Conservation (phyloP, 2,797 vertebrate genomes). For the Leptoclinus maculatus region DNA sequence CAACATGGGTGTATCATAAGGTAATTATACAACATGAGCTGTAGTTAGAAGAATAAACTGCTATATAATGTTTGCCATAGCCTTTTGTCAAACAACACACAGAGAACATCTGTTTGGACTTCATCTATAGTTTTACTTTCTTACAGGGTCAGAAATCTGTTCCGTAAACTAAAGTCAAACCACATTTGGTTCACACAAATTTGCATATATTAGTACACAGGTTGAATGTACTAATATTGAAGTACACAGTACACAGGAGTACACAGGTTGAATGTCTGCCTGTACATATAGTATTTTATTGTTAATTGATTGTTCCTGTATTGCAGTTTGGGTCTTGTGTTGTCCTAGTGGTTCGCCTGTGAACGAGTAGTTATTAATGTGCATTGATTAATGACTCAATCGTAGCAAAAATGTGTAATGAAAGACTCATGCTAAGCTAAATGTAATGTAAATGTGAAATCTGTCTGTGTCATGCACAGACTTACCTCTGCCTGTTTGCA, state of each 20-base stretch:
- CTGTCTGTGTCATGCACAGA: neutral
- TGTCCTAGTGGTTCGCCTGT: neutral
- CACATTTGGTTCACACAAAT: neutral
- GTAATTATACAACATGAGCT: neutral
- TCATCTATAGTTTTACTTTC: neutral
- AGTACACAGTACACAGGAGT: too few species aligned
- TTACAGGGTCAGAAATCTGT: neutral
- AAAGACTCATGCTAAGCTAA: neutral
- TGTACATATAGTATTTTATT: too few species aligned
- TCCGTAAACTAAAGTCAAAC: neutral
- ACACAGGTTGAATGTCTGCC: too few species aligned
- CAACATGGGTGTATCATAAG: neutral
- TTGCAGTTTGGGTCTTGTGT: too few species aligned
- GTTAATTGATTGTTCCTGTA: too few species aligned
- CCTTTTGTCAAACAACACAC: neutral
- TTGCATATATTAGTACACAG: too few species aligned
- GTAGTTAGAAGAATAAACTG: neutral
- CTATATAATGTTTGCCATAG: neutral
- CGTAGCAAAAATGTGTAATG: too few species aligned
- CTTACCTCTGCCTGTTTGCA: neutral
- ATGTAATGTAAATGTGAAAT: neutral
- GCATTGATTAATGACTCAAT: neutral
- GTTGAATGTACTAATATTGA: too few species aligned
- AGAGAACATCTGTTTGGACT: neutral
- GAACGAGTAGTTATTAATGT: neutral